Conservation (phyloP, 2,113 vertebrate genomes). For the Arvicanthis niloticus region DNA sequence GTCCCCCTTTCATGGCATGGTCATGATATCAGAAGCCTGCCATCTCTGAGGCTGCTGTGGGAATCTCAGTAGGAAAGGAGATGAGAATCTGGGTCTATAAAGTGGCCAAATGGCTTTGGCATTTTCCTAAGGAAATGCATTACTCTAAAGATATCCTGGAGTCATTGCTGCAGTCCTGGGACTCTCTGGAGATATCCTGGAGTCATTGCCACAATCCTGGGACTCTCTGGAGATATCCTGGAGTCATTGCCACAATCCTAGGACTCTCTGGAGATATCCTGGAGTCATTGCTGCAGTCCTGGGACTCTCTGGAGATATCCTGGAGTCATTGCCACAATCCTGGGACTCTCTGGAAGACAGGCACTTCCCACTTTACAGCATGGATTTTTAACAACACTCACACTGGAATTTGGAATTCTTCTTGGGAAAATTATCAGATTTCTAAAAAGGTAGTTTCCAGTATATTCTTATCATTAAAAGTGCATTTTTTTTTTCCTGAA, state of each 20-base stretch:
- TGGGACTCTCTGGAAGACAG: neutral
- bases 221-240: neutral
- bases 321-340: neutral
- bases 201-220: neutral
- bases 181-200: neutral
- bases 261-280: neutral
- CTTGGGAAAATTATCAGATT: neutral
- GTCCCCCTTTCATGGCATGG: accelerated
- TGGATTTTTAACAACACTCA: neutral
- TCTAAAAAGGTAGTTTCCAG: conserved; percentile 10
- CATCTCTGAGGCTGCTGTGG: neutral
- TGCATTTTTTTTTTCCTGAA: neutral
- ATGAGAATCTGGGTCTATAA: neutral
- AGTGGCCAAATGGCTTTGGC: neutral
- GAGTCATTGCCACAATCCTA: neutral
- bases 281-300: neutral
- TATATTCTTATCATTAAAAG: conserved; percentile 39
- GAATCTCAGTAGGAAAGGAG: neutral
- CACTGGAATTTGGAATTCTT: neutral
- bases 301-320: neutral
- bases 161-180: neutral
- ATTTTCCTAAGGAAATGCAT: neutral
- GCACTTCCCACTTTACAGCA: neutral
- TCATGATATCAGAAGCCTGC: neutral
- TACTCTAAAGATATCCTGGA: neutral